Evolutionary conservation across 2,113 vertebrate species (phyloP), one percentile per base, ranked within the genome.

Genomic region (Jaculus jaculus): DNA sequence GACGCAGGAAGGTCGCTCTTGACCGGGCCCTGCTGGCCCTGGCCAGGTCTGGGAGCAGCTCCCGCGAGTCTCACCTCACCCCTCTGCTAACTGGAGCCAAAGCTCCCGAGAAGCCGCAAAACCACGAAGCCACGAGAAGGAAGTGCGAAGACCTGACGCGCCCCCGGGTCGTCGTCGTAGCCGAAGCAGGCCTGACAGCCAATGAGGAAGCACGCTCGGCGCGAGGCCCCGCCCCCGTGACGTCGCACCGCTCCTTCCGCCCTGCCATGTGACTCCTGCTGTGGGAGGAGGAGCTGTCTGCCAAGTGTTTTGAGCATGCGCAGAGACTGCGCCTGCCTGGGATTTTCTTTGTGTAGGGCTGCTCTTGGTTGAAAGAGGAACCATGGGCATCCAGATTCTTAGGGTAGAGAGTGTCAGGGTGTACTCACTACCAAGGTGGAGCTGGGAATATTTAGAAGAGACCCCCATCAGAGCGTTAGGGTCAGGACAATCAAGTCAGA

Each of bases 1-100:
- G 26, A 5, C 0, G 47, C 9, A 47, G 23, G 17, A 26, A 10
- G 58, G 7, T 23, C 1, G 47, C 10, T 32, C 2, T 9, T 20
- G 4, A 39, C n/a, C 1, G 10, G 26, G 26, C 78, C 34, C 1
- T 12, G 16, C 24, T 37, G 0, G 1, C 32, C 34, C 15, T 0
- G 26, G 2, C 51, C 34, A 37, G 0, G 12, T 17, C 1, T 0
- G 0, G 60, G 11, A 61, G 11, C 60, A 61, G 1, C 5, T 61
- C 15, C 60, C 60, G 3, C 60, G 7, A 61, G 60, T 21, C 60
- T 23, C 7, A 21, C 63, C 63, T 47, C 42, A 47, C 5, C 42
- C 42, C 42, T 5, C 42, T 47, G 42, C 42, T 47, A 47, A 47
- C 42, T 8, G 42, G 42, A 47, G 42, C 42, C 42, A 47, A 47